These are phyloP conservation scores for human (Homo sapiens) DNA, from an alignment of 2,113 vertebrate species.

Conservation along the genomic window GRCh38 chr5:129876501-129877000, in stretches of 20 bases:
- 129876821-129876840: background rate
- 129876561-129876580: background rate
- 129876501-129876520: background rate
- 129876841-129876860: background rate
- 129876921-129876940: background rate
- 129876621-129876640: background rate
- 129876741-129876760: background rate
- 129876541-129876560: background rate
- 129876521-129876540: background rate
- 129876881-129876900: background rate
- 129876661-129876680: background rate
- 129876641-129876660: background rate
- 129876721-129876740: background rate
- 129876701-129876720: background rate
- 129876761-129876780: background rate
- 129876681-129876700: background rate
- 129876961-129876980: background rate
- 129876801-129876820: background rate
- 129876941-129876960: background rate
- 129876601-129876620: background rate
- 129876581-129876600: background rate
- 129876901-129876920: background rate
- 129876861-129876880: background rate
- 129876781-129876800: background rate
- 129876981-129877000: constrained; percentile 18